Conservation (phyloP, 2,113 vertebrate species). For the Leptobrachium ailaonicum region DNA sequence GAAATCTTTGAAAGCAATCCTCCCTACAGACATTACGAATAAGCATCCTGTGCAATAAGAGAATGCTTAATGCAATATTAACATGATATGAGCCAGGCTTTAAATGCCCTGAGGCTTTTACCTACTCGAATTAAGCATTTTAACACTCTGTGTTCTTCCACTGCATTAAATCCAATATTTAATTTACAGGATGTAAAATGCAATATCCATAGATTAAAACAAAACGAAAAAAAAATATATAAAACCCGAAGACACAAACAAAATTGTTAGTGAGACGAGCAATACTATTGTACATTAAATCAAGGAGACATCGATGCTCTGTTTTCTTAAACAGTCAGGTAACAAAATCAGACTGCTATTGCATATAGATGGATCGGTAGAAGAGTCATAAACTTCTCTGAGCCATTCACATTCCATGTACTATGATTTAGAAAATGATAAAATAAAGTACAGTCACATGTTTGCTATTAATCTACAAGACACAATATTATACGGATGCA, state of each 20-base stretch:
- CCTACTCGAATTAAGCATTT: constrained; percentile 68
- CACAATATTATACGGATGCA: not conserved
- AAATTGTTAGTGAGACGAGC: constrained; percentile 60
- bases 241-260: constrained; percentile 58
- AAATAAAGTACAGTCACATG: too few species aligned
- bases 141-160: constrained; percentile 69
- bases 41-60: constrained; percentile 73
- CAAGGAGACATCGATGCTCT: constrained; percentile 61
- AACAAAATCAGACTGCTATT: constrained; percentile 26
- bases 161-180: constrained; percentile 71
- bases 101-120: constrained; percentile 63
- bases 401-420: constrained; percentile 52
- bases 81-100: constrained; percentile 74
- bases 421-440: too few species aligned
- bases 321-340: constrained; percentile 51
- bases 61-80: constrained; percentile 76
- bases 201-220: constrained; percentile 77
- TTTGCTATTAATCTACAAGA: not conserved
- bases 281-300: constrained; percentile 58
- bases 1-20: constrained; percentile 82
- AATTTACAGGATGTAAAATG: constrained; percentile 76
- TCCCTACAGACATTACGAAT: constrained; percentile 79
- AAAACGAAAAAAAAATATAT: constrained; percentile 59
- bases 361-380: constrained; percentile 11
- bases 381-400: constrained; percentile 57